phyloP scores from a whole-genome alignment of 2,797 vertebrate genomes.

The Phaenicophaeus curvirostris region DNA sequence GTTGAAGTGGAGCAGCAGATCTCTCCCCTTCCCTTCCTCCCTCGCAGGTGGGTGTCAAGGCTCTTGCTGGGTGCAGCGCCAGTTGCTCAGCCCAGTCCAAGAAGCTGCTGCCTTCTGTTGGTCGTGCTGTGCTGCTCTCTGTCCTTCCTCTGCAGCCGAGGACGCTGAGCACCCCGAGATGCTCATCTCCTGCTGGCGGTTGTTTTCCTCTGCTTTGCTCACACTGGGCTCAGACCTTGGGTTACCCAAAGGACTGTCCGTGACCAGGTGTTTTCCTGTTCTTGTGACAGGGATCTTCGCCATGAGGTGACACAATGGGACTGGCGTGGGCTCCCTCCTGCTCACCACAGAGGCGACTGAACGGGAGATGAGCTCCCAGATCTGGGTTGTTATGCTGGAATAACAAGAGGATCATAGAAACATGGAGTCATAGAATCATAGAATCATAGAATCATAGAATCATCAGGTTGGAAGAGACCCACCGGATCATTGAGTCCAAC shows the following conservation, averaged over 20 bases:
- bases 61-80: not conserved
- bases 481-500: no score
- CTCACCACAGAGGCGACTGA: not conserved
- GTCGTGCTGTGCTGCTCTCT: not conserved
- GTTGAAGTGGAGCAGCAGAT: not conserved
- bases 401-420: no score
- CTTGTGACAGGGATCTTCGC: not conserved
- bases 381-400: no score
- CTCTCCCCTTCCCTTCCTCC: not conserved
- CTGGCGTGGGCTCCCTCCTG: not conserved
- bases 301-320: not conserved
- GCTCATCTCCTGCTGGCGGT: not conserved
- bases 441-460: no score
- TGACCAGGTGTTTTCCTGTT: not conserved
- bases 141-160: not conserved
- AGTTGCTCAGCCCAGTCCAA: not conserved
- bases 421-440: no score
- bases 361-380: not conserved
- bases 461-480: no score
- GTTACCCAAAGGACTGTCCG: not conserved
- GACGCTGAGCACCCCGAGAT: not conserved
- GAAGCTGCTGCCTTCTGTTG: not conserved
- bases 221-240: not conserved
- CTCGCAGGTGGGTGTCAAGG: rapidly evolving
- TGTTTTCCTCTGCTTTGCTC: not conserved